Conservation (phyloP, 2,797 vertebrate species). For the Vultur gryphus region DNA sequence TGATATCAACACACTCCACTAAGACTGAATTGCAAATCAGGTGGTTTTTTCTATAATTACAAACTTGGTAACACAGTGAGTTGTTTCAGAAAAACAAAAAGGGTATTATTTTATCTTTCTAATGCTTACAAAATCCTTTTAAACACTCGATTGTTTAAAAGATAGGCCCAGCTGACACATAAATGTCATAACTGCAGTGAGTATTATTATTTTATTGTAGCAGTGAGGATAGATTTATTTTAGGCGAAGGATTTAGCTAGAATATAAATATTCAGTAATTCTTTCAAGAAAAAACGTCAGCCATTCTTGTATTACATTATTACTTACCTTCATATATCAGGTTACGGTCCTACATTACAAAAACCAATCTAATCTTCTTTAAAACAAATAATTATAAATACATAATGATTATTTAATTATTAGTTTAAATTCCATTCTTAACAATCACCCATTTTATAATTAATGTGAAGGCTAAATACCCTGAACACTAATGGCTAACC, state of each 20-base stretch:
- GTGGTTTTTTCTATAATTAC: neutral
- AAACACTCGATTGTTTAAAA: neutral
- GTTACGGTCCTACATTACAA: neutral
- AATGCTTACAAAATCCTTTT: neutral
- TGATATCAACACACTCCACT: neutral
- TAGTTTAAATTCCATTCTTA: neutral
- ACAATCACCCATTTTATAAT: neutral
- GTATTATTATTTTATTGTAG: neutral
- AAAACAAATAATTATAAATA: neutral
- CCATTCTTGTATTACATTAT: neutral
- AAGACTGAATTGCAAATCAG: neutral
- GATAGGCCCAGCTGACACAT: neutral
- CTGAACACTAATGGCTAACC: neutral
- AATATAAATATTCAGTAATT: neutral
- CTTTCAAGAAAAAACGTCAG: neutral
- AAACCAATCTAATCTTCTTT: neutral
- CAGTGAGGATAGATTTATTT: neutral
- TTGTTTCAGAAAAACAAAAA: neutral
- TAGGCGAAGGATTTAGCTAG: neutral
- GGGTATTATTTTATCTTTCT: neutral
- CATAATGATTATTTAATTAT: neutral
- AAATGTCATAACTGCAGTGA: neutral
- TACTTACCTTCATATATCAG: neutral
- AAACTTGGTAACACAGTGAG: neutral
- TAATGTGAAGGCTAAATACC: neutral